Base-by-base conservation (phyloP, 2,888 invertebrate genomes). In the Pinctada fucata region DNA sequence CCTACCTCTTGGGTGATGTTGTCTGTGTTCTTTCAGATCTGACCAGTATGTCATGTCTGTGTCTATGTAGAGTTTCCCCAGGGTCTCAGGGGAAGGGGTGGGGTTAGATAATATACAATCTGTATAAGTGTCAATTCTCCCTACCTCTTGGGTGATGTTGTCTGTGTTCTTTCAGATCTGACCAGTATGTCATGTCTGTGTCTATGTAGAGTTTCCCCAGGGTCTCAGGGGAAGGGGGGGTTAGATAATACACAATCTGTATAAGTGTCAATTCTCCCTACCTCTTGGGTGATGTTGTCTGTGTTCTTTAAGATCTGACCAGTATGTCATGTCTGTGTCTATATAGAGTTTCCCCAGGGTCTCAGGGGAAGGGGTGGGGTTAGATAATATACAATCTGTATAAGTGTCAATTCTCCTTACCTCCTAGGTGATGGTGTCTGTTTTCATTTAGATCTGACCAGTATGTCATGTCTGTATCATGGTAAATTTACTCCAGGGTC, bases 211-310 rank as follows among this genome's bases (percentile, higher is more conserved):
- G 95, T 0, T 81, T 81, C 16, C 94, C 94, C 68, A 93, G 90
- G 0, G 97, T 95, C 64, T 94, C 93, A 31, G 95, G 91, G 1
- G 96, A 95, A n/a, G 0, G 99, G 98, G 31, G 31, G 31, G 31
- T 31, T 31, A 31, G 31, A 31, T 31, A 31, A 31, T 31, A 31
- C 31, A 31, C 31, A 31, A 31, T 31, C 31, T 31, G 31, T 31
- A 31, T 31, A 31, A 31, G 31, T 31, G 31, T 31, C 31, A 31
- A 31, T 31, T 31, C 31, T 31, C 76, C 91, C 95, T 95, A 70
- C 97, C 98, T 13, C 93, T 92, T 0, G 95, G 95, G 91, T 96
- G 96, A 92, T 99, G 99, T 91, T 99, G 98, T 73, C 99, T 94
- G 90, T 97, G 96, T 4, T 93, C 91, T 70, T 96, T 94, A 85